These are phyloP conservation scores for Podotricha telesiphe DNA, from an alignment of 2,888 invertebrate species.

Conservation along the genomic window DNA sequence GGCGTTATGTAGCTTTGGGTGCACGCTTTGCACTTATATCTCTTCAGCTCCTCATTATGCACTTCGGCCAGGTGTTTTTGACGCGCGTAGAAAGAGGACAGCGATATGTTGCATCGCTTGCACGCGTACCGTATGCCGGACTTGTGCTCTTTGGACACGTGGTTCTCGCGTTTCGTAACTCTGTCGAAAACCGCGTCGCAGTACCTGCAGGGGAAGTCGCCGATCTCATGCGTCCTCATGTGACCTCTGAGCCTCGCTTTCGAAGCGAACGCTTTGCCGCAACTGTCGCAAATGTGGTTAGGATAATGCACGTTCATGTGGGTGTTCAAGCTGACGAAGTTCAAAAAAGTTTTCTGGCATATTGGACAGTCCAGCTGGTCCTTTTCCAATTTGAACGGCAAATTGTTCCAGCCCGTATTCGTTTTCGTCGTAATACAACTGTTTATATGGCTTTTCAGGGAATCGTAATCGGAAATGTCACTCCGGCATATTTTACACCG, in stretches of 20 bases:
- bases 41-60: slow-evolving; percentile 73
- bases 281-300: slow-evolving; percentile 78
- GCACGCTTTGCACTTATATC: slow-evolving; percentile 77
- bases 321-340: slow-evolving; percentile 72
- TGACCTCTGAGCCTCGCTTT: slow-evolving; percentile 77
- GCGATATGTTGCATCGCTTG: slow-evolving; percentile 68
- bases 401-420: slow-evolving; percentile 58
- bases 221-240: slow-evolving; percentile 79
- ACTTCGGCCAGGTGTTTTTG: slow-evolving; percentile 77
- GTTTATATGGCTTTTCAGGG: slow-evolving; percentile 62
- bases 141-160: slow-evolving; percentile 76
- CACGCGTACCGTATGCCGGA: slow-evolving; percentile 72
- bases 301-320: slow-evolving; percentile 82
- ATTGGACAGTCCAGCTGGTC: slow-evolving; percentile 75
- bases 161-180: slow-evolving; percentile 74
- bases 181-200: slow-evolving; percentile 71
- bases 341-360: slow-evolving; percentile 71
- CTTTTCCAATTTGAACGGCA: slow-evolving; percentile 75
- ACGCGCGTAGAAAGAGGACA: slow-evolving; percentile 72
- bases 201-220: slow-evolving; percentile 70
- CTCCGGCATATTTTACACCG: slow-evolving; percentile 69
- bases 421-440: slow-evolving; percentile 59
- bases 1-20: slow-evolving; percentile 78
- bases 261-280: slow-evolving; percentile 81
- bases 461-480: slow-evolving; percentile 60